Conservation (phyloP, 2,888 invertebrate genomes). For the Rutpela maculata region DNA sequence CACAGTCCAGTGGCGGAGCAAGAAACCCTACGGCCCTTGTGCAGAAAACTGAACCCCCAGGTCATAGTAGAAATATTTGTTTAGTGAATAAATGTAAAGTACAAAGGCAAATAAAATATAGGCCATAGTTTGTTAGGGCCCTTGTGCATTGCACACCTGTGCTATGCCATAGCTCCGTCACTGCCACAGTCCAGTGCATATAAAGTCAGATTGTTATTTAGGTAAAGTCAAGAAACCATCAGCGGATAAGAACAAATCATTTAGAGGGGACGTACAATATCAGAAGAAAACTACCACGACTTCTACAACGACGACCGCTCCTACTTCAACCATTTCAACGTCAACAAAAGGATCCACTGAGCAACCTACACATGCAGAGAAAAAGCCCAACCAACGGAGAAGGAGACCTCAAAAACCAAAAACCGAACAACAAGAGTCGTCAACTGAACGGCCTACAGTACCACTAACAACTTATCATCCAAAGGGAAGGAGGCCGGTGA, state of each 20-base stretch:
- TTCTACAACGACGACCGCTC: neutral
- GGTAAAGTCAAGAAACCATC: constrained; percentile 53
- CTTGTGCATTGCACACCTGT: too few relatives aligned
- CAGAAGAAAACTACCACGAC: neutral
- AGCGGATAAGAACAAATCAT: constrained; percentile 39
- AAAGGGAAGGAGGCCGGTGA: constrained; percentile 59
- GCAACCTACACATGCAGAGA: constrained; percentile 25
- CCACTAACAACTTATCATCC: constrained; percentile 72
- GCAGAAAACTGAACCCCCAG: too few relatives aligned
- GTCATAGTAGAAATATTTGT: too few relatives aligned
- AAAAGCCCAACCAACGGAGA: constrained; percentile 28
- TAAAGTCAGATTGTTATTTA: neutral
- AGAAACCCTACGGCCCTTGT: too few relatives aligned
- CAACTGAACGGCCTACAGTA: constrained; percentile 69
- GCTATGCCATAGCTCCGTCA: too few relatives aligned
- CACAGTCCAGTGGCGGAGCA: too few relatives aligned
- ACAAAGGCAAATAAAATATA: too few relatives aligned
- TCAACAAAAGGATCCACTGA: neutral
- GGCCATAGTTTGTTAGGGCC: too few relatives aligned
- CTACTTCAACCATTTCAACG: neutral
- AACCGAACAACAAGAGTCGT: constrained; percentile 28
- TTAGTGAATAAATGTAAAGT: too few relatives aligned
- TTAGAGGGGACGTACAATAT: constrained; percentile 17
- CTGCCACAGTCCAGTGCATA: too few relatives aligned
- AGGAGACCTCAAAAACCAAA: constrained; percentile 35